These are phyloP conservation scores for Kryphioiulus occultus DNA, from an alignment of 2,888 invertebrate genomes.

Conservation along the genomic window DNA sequence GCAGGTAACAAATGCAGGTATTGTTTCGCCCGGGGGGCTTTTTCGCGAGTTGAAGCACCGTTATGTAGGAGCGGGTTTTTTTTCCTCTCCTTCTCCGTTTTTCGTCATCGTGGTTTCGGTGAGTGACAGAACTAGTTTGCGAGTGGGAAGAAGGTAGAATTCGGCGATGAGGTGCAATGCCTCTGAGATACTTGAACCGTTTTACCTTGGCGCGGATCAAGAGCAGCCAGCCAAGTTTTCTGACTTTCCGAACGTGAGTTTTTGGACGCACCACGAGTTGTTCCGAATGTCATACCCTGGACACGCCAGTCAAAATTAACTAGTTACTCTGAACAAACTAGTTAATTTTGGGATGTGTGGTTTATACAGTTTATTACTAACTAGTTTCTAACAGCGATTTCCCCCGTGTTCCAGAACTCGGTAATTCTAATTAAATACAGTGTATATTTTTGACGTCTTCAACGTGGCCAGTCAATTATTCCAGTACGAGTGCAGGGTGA, in stretches of 20 bases:
- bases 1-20: conserved; percentile 35
- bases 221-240: background rate
- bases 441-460: no score
- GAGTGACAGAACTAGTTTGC: conserved; percentile 35
- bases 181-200: conserved; percentile 31
- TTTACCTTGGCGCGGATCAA: conserved; percentile 19
- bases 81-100: background rate
- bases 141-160: conserved; percentile 24
- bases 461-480: no score
- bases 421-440: no score
- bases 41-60: conserved; percentile 25
- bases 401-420: no score
- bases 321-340: no score
- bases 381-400: no score
- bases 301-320: no score
- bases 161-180: conserved; percentile 11
- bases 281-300: background rate
- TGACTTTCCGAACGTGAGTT: background rate
- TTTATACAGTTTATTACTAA: no score
- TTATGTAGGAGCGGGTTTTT: conserved; percentile 20
- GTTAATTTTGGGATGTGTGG: no score
- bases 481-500: no score
- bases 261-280: background rate
- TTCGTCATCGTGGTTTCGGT: background rate
- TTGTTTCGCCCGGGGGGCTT: conserved; percentile 11